Conservation (phyloP, 2,113 vertebrate genomes). For the western clawed frog (Xenopus tropicalis) region UCB_Xtro_10.0 CM004448.2:125423501-125424000, state of each 20-base stretch:
- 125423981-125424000: conserved; percentile 90
- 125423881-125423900: conserved; percentile 92
- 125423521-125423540: conserved; percentile 94
- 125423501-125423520: conserved; percentile 98
- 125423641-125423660: conserved; percentile 94
- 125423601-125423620: conserved; percentile 93
- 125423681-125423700: conserved; percentile 92
- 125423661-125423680: conserved; percentile 97
- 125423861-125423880: conserved; percentile 96
- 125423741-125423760: conserved; percentile 93
- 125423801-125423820: conserved; percentile 92
- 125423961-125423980: conserved; percentile 98
- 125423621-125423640: conserved; percentile 95
- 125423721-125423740: conserved; percentile 90
- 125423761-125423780: conserved; percentile 96
- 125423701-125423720: conserved; percentile 93
- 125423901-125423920: conserved; percentile 86
- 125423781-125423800: conserved; percentile 93
- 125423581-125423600: conserved; percentile 97
- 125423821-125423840: conserved; percentile 99
- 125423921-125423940: conserved; percentile 92
- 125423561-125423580: conserved; percentile 93
- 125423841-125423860: conserved; percentile 90
- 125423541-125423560: conserved; percentile 97
- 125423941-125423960: conserved; percentile 94